A percentile compares a stretch with the other conserved stretches of the same genome.
phyloP scores from a whole-genome alignment of 2,888 invertebrate genomes.

The Netelia virgata region DNA sequence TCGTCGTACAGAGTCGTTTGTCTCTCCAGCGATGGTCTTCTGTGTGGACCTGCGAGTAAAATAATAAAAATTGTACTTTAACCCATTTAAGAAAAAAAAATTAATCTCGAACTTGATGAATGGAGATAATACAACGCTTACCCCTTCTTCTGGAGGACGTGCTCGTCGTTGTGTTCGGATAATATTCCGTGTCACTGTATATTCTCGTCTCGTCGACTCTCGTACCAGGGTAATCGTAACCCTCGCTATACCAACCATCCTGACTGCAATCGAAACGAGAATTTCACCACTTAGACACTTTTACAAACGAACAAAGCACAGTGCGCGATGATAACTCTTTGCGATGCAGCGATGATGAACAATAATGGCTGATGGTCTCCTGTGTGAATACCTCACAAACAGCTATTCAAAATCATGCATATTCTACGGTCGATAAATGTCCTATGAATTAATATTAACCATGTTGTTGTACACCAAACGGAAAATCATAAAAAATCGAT shows the following conservation, averaged over 20 bases:
- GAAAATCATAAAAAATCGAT: not conserved
- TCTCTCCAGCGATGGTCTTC: constrained; percentile 92
- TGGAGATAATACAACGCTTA: constrained; percentile 40
- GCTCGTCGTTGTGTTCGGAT: constrained; percentile 82
- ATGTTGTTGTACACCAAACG: constrained; percentile 14
- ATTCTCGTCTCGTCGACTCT: constrained; percentile 85
- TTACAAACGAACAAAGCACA: too few species aligned
- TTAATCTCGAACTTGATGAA: not conserved
- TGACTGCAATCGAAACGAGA: constrained; percentile 84
- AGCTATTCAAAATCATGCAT: constrained; percentile 52
- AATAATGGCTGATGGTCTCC: constrained; percentile 33
- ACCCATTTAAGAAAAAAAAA: too few species aligned
- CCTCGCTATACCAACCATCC: constrained; percentile 87
- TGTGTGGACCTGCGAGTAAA: constrained; percentile 80
- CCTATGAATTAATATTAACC: constrained; percentile 20
- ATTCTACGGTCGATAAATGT: constrained; percentile 23
- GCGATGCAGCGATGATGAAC: constrained; percentile 42
- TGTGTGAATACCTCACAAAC: constrained; percentile 8
- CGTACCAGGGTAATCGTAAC: constrained; percentile 84
- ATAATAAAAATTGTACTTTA: not conserved
- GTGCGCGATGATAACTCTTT: not conserved
- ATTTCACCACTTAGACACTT: too few species aligned
- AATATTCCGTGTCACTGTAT: constrained; percentile 85
- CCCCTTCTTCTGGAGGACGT: constrained; percentile 79
- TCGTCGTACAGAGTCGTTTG: constrained; percentile 93